These are phyloP conservation scores for Chymomyza fuscimana DNA, from an alignment of 2,888 invertebrate species.

Conservation along the genomic window DNA sequence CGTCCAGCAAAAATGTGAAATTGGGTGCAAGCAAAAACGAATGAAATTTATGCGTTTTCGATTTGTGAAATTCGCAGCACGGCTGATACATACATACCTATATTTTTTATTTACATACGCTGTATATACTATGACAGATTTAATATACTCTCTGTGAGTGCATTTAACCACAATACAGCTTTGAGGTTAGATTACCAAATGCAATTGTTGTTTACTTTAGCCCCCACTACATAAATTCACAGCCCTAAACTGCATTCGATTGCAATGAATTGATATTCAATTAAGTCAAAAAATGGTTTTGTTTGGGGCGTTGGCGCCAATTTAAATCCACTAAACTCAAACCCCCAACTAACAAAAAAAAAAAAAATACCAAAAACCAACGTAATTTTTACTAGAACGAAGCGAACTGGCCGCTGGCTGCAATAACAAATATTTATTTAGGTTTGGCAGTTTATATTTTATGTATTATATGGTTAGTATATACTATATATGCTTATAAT, in stretches of 20 bases:
- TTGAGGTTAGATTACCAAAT: background rate
- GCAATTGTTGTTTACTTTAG: background rate
- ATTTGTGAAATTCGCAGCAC: too few relatives aligned
- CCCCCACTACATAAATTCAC: background rate
- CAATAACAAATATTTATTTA: conserved; percentile 68
- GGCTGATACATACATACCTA: too few relatives aligned
- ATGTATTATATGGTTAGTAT: conserved; percentile 57
- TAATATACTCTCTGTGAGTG: background rate
- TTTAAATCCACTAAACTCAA: background rate
- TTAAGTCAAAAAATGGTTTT: conserved; percentile 53
- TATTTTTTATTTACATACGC: background rate
- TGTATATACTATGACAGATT: background rate
- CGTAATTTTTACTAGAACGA: background rate
- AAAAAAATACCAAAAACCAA: background rate
- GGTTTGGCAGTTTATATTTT: conserved; percentile 71
- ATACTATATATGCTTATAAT: conserved; percentile 53
- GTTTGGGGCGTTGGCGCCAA: background rate
- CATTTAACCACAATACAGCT: background rate
- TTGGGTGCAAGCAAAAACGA: too few relatives aligned
- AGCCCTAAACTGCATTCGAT: conserved; percentile 36
- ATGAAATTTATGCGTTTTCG: too few relatives aligned
- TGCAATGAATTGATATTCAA: conserved; percentile 70
- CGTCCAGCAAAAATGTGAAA: too few relatives aligned
- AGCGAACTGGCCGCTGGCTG: background rate
- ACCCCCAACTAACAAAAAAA: background rate